A percentile compares a stretch with the other conserved stretches of the same genome.
These are phyloP conservation scores for Bufotes viridis DNA, from an alignment of 2,797 vertebrate species.

Conservation along the genomic window DNA sequence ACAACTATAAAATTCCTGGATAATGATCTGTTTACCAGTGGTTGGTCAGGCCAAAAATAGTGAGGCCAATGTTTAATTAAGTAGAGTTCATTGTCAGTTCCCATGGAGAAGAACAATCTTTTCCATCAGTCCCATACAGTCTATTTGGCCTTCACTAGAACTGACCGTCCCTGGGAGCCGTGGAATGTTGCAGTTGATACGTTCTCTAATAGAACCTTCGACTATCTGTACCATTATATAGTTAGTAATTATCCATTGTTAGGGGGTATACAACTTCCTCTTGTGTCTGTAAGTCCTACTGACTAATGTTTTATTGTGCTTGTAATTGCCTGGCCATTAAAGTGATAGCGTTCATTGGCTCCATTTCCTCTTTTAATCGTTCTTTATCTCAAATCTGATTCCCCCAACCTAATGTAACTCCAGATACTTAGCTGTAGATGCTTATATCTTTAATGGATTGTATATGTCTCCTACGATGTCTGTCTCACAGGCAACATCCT, in stretches of 20 bases:
- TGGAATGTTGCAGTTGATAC: neutral
- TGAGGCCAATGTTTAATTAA: neutral
- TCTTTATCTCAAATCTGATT: constrained; percentile 46
- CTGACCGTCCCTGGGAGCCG: neutral
- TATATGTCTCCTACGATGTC: neutral
- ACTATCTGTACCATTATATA: neutral
- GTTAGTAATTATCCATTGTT: neutral
- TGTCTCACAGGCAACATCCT: constrained; percentile 35
- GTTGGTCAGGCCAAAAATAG: neutral
- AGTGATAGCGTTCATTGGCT: neutral
- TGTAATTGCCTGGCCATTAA: constrained; percentile 4
- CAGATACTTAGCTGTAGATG: constrained; percentile 9
- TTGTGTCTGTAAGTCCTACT: neutral
- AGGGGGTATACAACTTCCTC: constrained; percentile 6
- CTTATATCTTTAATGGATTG: constrained; percentile 32
- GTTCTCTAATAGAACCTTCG: neutral
- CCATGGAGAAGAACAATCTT: neutral
- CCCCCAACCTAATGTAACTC: neutral
- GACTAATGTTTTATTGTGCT: constrained; percentile 44
- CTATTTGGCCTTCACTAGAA: neutral
- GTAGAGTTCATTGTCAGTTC: neutral
- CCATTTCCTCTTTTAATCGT: constrained; percentile 35
- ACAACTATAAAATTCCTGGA: neutral
- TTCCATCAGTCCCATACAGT: neutral
- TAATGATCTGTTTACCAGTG: neutral